Base-by-base conservation (phyloP, 2,888 invertebrate species). In the Gryllus longicercus region DNA sequence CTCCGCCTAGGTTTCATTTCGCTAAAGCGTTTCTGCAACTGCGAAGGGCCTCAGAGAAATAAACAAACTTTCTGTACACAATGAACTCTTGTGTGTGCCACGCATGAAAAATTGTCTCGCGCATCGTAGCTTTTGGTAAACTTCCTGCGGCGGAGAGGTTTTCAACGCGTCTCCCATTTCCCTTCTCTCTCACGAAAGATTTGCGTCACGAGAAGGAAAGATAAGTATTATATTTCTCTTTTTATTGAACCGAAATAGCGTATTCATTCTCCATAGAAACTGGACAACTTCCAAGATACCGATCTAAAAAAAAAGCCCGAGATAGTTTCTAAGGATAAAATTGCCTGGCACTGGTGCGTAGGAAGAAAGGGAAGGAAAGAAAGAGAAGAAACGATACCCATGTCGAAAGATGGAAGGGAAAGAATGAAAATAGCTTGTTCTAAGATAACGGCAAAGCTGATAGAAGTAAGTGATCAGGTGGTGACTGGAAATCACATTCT, bases 171-270 rank as follows among this genome's bases (percentile, higher is more conserved):
- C 63, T 11, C 11, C 16, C 63, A 12, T n/a, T n/a, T 63, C 63
- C 16, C 63, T n/a, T 63, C 63, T 14, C 63, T 18, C 63, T 63
- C 63, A 18, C 63, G 63, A n/a, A 38, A 63, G 63, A 63, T 63
- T 63, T 63, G 16, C 14, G 63, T 63, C n/a, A 4, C 16, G 63
- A 38, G 38, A 38, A 63, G n/a, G 63, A 63, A n/a, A 63, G 63
- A 63, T 18, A 63, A 14, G 63, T 63, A 63, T 63, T 63, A 63
- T n/a, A 63, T 63, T 63, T 63, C 63, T 63, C n/a, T 63, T 63
- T 63, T 63, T 63, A 63, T 63, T 63, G 63, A 63, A 63, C 63
- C 63, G n/a, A n/a, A 63, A 63, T 63, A 63, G 63, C 63, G 63
- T n/a, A 63, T 63, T 63, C 63, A 63, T 63, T 63, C 63, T 63